Conservation (phyloP, 2,888 invertebrate genomes). For the Acronicta psi region DNA sequence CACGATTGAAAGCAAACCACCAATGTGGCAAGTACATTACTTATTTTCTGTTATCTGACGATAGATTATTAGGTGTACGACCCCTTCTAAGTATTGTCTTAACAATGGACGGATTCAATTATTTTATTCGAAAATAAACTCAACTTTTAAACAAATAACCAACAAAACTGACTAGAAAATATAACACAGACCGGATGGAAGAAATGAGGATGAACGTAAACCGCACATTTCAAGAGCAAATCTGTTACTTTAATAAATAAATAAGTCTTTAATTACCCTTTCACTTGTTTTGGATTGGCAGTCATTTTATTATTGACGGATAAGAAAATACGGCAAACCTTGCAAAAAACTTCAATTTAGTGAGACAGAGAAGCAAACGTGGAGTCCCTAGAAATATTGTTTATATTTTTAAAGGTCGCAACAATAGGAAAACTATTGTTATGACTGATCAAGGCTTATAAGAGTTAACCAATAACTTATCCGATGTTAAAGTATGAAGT, state of each 20-base stretch:
- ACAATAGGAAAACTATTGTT: no score
- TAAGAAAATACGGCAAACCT: neutral
- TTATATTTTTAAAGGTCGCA: no score
- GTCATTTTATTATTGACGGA: neutral
- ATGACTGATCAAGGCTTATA: no score
- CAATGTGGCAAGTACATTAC: no score
- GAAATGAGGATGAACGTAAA: conserved; percentile 14
- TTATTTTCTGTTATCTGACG: conserved; percentile 8
- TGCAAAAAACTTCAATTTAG: no score
- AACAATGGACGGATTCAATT: conserved; percentile 39
- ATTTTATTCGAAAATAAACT: conserved; percentile 24
- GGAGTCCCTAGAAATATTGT: no score
- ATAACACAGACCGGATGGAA: conserved; percentile 45
- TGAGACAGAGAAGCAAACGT: no score
- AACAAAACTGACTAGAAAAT: conserved; percentile 55
- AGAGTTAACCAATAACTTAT: no score
- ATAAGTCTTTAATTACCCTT: conserved; percentile 14
- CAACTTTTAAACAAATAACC: conserved; percentile 26
- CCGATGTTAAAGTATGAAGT: no score
- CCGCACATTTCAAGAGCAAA: neutral
- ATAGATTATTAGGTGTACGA: conserved; percentile 3
- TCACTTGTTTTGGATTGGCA: conserved; percentile 1
- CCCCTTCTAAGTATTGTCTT: conserved; percentile 10
- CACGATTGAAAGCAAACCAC: no score
- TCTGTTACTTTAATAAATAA: conserved; percentile 4